phyloP scores from a whole-genome alignment of 2,888 invertebrate genomes.

The Tortrix viridana region DNA sequence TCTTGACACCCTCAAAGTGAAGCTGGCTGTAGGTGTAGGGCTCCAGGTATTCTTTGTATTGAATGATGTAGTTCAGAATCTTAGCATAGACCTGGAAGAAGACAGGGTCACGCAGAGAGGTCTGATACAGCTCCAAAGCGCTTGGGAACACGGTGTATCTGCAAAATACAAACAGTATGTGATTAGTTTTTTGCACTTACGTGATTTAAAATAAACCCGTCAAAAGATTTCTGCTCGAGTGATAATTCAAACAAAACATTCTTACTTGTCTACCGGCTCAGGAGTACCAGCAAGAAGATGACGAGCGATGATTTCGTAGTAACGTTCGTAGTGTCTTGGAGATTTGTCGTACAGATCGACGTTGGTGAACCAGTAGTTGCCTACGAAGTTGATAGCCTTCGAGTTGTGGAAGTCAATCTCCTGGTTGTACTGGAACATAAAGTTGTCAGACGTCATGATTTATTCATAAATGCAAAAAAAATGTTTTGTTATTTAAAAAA shows the following conservation, averaged over 20 bases:
- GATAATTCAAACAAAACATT: constrained; percentile 31
- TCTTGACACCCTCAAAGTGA: constrained; percentile 76
- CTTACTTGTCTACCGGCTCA: constrained; percentile 57
- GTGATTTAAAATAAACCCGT: no score
- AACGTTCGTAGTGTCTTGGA: constrained; percentile 70
- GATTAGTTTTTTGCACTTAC: neutral
- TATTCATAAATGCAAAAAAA: neutral
- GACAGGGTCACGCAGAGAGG: constrained; percentile 85
- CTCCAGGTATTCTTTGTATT: constrained; percentile 78
- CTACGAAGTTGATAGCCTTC: constrained; percentile 81
- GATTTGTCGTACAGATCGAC: constrained; percentile 71
- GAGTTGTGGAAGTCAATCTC: constrained; percentile 54
- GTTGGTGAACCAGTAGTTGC: constrained; percentile 84
- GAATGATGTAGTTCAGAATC: constrained; percentile 73
- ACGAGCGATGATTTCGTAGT: constrained; percentile 84
- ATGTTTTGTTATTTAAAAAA: neutral
- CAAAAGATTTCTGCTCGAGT: no score
- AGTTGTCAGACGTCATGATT: constrained; percentile 25
- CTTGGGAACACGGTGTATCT: constrained; percentile 79
- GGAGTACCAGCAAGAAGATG: constrained; percentile 66
- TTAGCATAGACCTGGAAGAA: constrained; percentile 85
- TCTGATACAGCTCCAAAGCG: constrained; percentile 78
- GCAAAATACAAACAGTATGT: constrained; percentile 35
- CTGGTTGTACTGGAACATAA: constrained; percentile 58
- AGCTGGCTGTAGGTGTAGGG: constrained; percentile 72